These are phyloP conservation scores for Poicephalus gulielmi DNA, from an alignment of 2,113 vertebrate species.

Conservation along the genomic window DNA sequence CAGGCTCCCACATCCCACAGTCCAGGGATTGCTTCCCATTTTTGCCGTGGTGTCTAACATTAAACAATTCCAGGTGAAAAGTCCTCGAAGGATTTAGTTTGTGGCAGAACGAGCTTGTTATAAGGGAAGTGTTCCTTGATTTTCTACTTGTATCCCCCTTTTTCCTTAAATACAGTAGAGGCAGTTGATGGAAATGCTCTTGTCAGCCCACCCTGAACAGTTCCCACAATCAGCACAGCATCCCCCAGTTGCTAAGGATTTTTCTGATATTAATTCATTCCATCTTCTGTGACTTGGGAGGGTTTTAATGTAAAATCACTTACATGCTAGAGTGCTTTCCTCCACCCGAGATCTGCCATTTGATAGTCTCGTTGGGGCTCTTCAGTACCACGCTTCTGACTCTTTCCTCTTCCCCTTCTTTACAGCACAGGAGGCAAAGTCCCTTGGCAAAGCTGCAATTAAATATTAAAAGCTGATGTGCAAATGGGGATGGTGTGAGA, in stretches of 20 bases:
- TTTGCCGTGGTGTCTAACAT: neutral
- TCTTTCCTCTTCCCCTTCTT: slow-evolving; percentile 8
- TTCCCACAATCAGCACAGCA: slow-evolving; percentile 37
- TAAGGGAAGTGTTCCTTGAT: neutral
- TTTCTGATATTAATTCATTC: slow-evolving; percentile 43
- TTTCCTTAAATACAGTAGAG: neutral
- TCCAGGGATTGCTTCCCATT: neutral
- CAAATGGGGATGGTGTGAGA: neutral
- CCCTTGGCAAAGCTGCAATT: slow-evolving; percentile 40
- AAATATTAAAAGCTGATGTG: slow-evolving; percentile 68
- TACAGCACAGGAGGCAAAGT: slow-evolving; percentile 53
- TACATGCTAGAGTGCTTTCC: slow-evolving; percentile 43
- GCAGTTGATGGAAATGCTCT: neutral
- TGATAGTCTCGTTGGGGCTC: slow-evolving; percentile 39
- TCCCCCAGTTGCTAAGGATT: neutral
- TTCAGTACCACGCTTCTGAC: neutral
- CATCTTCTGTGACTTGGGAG: slow-evolving; percentile 17
- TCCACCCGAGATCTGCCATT: slow-evolving; percentile 21
- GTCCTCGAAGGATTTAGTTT: neutral
- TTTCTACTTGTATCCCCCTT: neutral
- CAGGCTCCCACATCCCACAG: neutral
- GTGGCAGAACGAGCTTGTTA: neutral
- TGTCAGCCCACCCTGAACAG: slow-evolving; percentile 4
- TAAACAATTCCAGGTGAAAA: slow-evolving; percentile 33
- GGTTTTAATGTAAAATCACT: slow-evolving; percentile 54